Conservation (phyloP, 2,113 vertebrate species). For the Esox niger region DNA sequence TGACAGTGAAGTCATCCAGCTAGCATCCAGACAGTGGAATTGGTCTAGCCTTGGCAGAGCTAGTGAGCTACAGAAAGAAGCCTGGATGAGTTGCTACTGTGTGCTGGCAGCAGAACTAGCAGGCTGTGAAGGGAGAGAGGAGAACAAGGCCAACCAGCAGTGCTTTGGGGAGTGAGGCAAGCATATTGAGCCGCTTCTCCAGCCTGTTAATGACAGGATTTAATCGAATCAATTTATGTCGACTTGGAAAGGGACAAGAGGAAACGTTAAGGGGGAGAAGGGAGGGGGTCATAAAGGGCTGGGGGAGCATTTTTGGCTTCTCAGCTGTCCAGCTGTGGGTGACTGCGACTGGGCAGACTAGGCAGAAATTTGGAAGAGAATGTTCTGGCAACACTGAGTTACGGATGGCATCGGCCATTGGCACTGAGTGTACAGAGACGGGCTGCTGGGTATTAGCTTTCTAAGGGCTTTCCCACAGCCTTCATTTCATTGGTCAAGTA, state of each 20-base stretch:
- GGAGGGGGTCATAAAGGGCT: constrained; percentile 68
- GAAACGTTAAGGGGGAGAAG: constrained; percentile 66
- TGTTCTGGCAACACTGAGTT: constrained; percentile 65
- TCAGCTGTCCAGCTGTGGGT: constrained; percentile 70
- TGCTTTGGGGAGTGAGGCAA: constrained; percentile 65
- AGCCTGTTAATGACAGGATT: constrained; percentile 76
- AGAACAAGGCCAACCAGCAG: constrained; percentile 59
- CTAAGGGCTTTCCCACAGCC: constrained; percentile 72
- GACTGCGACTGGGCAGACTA: constrained; percentile 67
- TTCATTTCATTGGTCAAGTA: constrained; percentile 58
- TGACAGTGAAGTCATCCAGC: constrained; percentile 16
- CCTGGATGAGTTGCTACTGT: constrained; percentile 64
- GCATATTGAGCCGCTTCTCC: constrained; percentile 74
- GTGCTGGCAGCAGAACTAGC: constrained; percentile 64
- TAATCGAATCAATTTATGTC: constrained; percentile 75
- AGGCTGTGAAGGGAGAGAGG: constrained; percentile 61
- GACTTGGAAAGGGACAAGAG: constrained; percentile 69
- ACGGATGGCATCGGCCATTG: constrained; percentile 68
- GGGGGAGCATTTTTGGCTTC: constrained; percentile 69
- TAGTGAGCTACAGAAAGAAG: constrained; percentile 54
- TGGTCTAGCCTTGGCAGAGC: constrained; percentile 50
- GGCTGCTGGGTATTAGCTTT: constrained; percentile 56
- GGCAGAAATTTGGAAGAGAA: constrained; percentile 74
- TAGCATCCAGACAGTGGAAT: constrained; percentile 63
- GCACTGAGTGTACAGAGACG: constrained; percentile 56